These are phyloP conservation scores for Drosophila sturtevanti DNA, from an alignment of 1,140 invertebrate genomes.

Conservation along the genomic window DNA sequence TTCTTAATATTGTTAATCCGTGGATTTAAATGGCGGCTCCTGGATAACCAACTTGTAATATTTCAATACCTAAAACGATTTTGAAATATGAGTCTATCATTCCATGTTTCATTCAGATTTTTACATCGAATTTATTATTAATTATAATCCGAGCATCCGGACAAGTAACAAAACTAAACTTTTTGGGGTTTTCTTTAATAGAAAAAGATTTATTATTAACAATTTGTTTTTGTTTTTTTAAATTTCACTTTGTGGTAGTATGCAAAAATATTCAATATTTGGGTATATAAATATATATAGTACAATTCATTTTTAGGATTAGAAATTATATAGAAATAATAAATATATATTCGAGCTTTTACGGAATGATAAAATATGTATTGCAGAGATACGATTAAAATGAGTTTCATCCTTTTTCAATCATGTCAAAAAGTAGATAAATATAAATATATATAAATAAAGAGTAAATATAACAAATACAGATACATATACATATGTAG, in stretches of 20 bases:
- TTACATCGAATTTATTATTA: too few species aligned
- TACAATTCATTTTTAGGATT: background rate
- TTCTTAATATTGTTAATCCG: too few species aligned
- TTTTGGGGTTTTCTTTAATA: background rate
- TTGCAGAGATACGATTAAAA: background rate
- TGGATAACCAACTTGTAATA: too few species aligned
- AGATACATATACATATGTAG: background rate
- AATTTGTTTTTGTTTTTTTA: conserved; percentile 1
- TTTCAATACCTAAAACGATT: too few species aligned
- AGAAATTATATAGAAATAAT: background rate
- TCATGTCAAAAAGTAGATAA: background rate
- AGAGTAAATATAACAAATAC: background rate
- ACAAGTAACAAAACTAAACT: conserved; percentile 8
- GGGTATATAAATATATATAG: background rate
- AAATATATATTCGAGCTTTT: background rate
- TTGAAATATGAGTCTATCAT: too few species aligned
- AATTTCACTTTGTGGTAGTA: conserved; percentile 3
- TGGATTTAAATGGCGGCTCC: too few species aligned
- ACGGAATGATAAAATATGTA: background rate
- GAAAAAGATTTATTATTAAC: conserved; percentile 4
- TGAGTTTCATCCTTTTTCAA: background rate
- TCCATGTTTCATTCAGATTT: too few species aligned
- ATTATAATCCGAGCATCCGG: too few species aligned
- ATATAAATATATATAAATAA: background rate
- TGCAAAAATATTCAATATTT: conserved; percentile 7